These are phyloP conservation scores for Heterodera carotae DNA, from an alignment of 1,140 invertebrate species.

Conservation along the genomic window DNA sequence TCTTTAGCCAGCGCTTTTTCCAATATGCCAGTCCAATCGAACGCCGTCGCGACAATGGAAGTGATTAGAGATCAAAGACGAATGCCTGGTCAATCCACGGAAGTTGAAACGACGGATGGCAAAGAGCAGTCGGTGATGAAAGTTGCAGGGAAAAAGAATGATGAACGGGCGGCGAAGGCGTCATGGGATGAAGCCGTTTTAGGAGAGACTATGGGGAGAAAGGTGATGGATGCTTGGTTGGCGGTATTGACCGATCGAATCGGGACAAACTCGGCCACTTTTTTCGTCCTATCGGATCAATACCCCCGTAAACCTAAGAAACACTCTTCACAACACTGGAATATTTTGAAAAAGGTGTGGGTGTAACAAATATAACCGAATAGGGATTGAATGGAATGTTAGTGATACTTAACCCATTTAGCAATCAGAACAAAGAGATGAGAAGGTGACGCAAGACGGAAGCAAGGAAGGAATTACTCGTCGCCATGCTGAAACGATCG, in stretches of 20 bases:
- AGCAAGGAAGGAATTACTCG: constrained; percentile 21
- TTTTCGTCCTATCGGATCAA: no score
- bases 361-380: no score
- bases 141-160: neutral
- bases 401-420: no score
- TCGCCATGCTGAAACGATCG: constrained; percentile 25
- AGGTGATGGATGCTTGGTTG: no score
- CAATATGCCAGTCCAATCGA: no score
- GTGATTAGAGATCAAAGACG: neutral
- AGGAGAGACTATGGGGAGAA: neutral
- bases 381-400: no score
- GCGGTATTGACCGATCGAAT: no score
- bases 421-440: neutral
- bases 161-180: neutral
- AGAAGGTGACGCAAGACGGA: constrained; percentile 19
- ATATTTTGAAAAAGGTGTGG: no score
- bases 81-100: neutral
- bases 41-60: constrained; percentile 9
- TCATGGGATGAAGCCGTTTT: neutral
- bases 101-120: neutral
- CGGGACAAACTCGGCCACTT: no score
- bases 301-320: no score
- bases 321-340: no score
- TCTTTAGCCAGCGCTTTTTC: no score
- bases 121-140: neutral